Conservation (phyloP, 2,797 vertebrate species). For the Pipistrellus kuhlii region DNA sequence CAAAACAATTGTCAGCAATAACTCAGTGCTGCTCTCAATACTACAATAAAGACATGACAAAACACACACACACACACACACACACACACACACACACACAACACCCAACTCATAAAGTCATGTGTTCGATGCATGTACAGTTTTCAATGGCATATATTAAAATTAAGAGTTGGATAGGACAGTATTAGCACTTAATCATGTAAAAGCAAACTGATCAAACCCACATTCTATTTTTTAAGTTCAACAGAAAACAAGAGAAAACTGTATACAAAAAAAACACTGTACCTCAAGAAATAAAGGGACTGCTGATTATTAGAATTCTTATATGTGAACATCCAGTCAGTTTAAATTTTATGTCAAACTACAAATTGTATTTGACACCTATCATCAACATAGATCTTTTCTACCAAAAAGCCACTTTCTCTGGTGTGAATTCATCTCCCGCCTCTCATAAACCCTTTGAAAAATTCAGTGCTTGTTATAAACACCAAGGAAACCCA, state of each 20-base stretch:
- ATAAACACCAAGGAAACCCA: slow-evolving; percentile 28
- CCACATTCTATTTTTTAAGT: not conserved
- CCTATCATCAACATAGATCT: slow-evolving; percentile 17
- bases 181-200: not conserved
- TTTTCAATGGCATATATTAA: slow-evolving; percentile 65
- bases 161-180: not conserved
- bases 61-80: slow-evolving; percentile 48
- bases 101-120: slow-evolving; percentile 42
- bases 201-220: not conserved
- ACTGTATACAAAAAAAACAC: not conserved
- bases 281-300: slow-evolving; percentile 8
- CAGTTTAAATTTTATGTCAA: slow-evolving; percentile 57
- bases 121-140: slow-evolving; percentile 59
- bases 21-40: slow-evolving; percentile 61
- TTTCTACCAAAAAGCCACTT: slow-evolving; percentile 44
- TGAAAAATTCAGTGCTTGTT: slow-evolving; percentile 33
- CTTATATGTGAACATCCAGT: slow-evolving; percentile 54
- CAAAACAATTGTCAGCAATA: slow-evolving; percentile 75
- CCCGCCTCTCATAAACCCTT: not conserved
- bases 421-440: slow-evolving; percentile 31
- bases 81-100: not conserved
- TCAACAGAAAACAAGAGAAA: slow-evolving; percentile 11
- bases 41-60: slow-evolving; percentile 64
- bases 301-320: slow-evolving; percentile 40
- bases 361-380: slow-evolving; percentile 59